phyloP scores from a whole-genome alignment of 1,140 invertebrate genomes.

The Thaumatotibia leucotreta region DNA sequence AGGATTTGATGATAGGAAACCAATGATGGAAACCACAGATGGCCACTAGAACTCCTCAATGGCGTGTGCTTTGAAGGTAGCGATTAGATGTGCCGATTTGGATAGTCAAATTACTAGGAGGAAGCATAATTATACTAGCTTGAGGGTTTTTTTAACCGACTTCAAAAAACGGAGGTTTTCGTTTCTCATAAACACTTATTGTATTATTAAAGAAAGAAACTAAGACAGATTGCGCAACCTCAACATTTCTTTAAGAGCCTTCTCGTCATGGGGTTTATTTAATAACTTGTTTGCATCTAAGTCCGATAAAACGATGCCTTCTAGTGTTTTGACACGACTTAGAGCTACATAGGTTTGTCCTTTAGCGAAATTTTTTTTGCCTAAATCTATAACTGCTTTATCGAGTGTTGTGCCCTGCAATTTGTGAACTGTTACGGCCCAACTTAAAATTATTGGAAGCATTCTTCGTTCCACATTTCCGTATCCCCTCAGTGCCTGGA shows the following conservation, averaged over 20 bases:
- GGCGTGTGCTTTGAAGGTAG: too few relatives aligned
- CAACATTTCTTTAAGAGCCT: constrained; percentile 20
- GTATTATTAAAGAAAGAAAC: not conserved
- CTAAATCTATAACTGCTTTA: constrained; percentile 31
- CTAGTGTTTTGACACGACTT: constrained; percentile 26
- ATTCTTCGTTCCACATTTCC: constrained; percentile 23
- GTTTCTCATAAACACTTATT: too few relatives aligned
- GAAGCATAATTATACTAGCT: too few relatives aligned
- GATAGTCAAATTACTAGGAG: too few relatives aligned
- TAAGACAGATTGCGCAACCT: constrained; percentile 20
- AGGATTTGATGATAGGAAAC: too few relatives aligned
- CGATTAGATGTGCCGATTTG: too few relatives aligned
- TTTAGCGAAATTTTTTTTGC: constrained; percentile 46
- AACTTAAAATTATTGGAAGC: constrained; percentile 30
- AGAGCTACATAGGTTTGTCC: constrained; percentile 34
- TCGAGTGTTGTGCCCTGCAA: constrained; percentile 33
- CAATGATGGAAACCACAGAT: too few relatives aligned
- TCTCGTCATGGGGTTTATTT: constrained; percentile 24
- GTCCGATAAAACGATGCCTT: constrained; percentile 23
- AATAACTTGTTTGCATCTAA: constrained; percentile 29
- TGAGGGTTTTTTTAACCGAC: too few relatives aligned
- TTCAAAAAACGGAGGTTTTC: too few relatives aligned
- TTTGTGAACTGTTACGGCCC: constrained; percentile 35
- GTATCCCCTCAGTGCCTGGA: not conserved
- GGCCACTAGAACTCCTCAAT: too few relatives aligned